Evolutionary conservation across 2,888 invertebrate genomes (phyloP), one percentile per base, ranked within the genome.

Genomic region (Drosophila koepferae): DNA sequence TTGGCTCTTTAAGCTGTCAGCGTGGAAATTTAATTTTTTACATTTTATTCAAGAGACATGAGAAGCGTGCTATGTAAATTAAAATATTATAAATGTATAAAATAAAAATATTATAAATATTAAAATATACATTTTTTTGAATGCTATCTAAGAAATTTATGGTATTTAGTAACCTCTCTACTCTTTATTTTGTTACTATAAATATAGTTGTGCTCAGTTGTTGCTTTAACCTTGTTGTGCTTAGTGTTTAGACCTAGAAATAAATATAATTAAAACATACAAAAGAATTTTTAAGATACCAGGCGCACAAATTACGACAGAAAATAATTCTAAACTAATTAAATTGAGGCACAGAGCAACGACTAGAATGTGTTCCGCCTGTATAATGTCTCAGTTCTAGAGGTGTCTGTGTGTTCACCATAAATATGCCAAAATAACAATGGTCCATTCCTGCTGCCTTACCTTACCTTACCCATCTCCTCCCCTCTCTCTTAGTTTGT

Each of bases 391-490:
- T 63, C 3, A 28, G 40, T 61, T 40, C 34, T 44, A 51, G 41
- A 40, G 58, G 44, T 74, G 49, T 28, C 18, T 51, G 59, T 53
- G 54, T 58, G 48, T 40, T 71, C 48, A 59, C 74, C 81, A 80
- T 73, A 70, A 87, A 87, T 77, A 82, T 85, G 86, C 82, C 74
- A 82, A 66, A 86, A 88, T 71, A 84, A 88, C 81, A 84, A 88
- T 82, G 70, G 73, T 66, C 56, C 62, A 80, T 68, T 59, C 64
- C 48, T 41, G 51, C 41, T 38, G 31, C 6, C 31, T 40, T 28
- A 3, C 18, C 10, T 41, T 41, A 41, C n/a, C 56, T 4, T 9
- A 16, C 20, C 28, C 28, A 28, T 28, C 5, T 28, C 5, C 28
- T 4, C 28, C 28, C 28, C 28, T 6, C 20, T 10, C 28, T 16